Conservation (phyloP, 2,888 invertebrate species). For the Megamerina dolium region DNA sequence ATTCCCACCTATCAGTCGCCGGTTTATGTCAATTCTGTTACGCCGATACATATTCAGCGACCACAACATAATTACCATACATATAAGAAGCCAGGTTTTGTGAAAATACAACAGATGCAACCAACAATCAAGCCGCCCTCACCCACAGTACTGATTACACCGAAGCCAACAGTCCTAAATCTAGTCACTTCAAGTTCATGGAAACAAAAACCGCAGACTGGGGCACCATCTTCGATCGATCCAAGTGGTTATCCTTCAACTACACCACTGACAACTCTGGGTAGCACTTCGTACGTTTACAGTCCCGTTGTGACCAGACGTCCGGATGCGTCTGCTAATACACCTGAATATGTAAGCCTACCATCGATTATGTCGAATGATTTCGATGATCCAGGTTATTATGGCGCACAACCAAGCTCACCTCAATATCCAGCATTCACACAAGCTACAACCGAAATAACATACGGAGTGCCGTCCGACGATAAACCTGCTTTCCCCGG, state of each 20-base stretch:
- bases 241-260: slow-evolving; percentile 28
- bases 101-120: slow-evolving; percentile 40
- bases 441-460: slow-evolving; percentile 31
- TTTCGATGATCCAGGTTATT: slow-evolving; percentile 49
- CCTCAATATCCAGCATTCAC: slow-evolving; percentile 26
- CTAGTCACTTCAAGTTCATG: slow-evolving; percentile 31
- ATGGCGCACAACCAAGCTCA: slow-evolving; percentile 27
- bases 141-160: slow-evolving; percentile 63
- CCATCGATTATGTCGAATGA: slow-evolving; percentile 41
- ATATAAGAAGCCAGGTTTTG: slow-evolving; percentile 40
- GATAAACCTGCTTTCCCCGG: slow-evolving; percentile 46
- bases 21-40: slow-evolving; percentile 30
- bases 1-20: slow-evolving; percentile 28
- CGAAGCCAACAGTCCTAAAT: slow-evolving; percentile 55
- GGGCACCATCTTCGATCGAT: slow-evolving; percentile 17
- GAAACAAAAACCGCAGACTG: slow-evolving; percentile 23
- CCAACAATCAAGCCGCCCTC: slow-evolving; percentile 55
- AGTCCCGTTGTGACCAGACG: slow-evolving; percentile 37
- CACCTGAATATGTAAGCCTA: slow-evolving; percentile 26
- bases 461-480: slow-evolving; percentile 36
- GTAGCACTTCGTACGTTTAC: slow-evolving; percentile 49
- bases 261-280: slow-evolving; percentile 21
- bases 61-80: slow-evolving; percentile 25
- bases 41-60: slow-evolving; percentile 44
- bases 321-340: slow-evolving; percentile 26